phyloP scores from a whole-genome alignment of 2,888 invertebrate genomes.

The Xylota sylvarum region DNA sequence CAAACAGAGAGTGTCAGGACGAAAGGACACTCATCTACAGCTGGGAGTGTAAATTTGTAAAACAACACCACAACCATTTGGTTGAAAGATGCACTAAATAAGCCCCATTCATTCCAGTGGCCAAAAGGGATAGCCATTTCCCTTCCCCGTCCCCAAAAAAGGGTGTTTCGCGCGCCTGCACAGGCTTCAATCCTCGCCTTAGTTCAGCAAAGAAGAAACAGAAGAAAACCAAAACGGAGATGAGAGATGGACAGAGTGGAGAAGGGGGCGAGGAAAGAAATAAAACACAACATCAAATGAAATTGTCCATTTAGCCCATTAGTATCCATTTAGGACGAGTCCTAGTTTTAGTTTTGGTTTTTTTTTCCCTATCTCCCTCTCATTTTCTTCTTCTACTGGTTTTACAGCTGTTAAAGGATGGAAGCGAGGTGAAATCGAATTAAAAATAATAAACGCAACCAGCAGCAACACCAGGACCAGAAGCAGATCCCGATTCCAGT shows the following conservation, averaged over 20 bases:
- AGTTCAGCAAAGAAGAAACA: constrained; percentile 1
- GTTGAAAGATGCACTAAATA: constrained; percentile 59
- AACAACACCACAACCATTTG: constrained; percentile 40
- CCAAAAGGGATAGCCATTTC: constrained; percentile 19
- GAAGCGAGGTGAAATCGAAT: constrained; percentile 64
- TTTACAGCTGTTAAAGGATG: constrained; percentile 5
- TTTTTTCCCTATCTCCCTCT: background rate
- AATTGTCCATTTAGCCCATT: constrained; percentile 76
- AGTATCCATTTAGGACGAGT: constrained; percentile 72
- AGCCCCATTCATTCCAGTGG: constrained; percentile 44
- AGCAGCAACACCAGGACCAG: constrained; percentile 22
- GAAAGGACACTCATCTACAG: constrained; percentile 25
- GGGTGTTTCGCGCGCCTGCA: constrained; percentile 21
- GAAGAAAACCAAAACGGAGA: constrained; percentile 14
- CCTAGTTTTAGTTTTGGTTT: constrained; percentile 46
- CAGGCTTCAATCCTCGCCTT: constrained; percentile 30
- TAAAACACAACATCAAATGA: constrained; percentile 75
- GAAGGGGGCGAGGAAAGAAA: constrained; percentile 20
- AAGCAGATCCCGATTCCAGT: constrained; percentile 45
- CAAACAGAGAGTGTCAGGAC: constrained; percentile 2
- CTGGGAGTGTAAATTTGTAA: constrained; percentile 44
- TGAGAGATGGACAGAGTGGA: background rate
- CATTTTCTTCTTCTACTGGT: background rate
- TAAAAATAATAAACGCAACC: constrained; percentile 73
- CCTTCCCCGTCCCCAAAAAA: background rate